A percentile compares a stretch with the other conserved stretches of the same genome.
phyloP scores from a whole-genome alignment of 2,797 vertebrate species.

The Darevskia mixta region DNA sequence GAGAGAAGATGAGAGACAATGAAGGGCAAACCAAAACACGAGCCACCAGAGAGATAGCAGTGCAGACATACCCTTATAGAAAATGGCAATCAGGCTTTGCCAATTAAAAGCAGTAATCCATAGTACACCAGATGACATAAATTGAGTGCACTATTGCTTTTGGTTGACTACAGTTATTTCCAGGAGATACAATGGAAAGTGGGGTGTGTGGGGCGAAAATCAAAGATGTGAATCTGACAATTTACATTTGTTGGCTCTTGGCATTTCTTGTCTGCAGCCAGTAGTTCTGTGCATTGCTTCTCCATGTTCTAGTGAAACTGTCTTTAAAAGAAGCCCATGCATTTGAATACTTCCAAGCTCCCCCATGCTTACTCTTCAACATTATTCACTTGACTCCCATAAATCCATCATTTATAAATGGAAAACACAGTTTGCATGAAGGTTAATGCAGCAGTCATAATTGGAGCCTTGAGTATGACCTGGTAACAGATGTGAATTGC shows the following conservation, averaged over 20 bases:
- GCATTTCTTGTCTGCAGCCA: neutral
- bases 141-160: neutral
- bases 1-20: neutral
- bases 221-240: neutral
- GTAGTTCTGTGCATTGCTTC: neutral
- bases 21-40: neutral
- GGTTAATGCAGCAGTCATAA: conserved; percentile 59
- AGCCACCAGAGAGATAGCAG: neutral
- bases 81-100: neutral
- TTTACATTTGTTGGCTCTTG: neutral
- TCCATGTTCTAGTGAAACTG: neutral
- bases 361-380: conserved; percentile 35
- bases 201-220: neutral
- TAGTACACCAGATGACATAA: neutral
- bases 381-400: conserved; percentile 38
- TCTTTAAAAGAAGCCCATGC: neutral
- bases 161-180: neutral
- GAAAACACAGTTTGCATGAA: conserved; percentile 50
- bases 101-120: conserved; percentile 22
- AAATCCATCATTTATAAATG: conserved; percentile 55
- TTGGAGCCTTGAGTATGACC: conserved; percentile 53
- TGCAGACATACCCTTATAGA: neutral
- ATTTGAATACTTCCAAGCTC: conserved; percentile 34
- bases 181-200: rapidly evolving
- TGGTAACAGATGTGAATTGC: conserved; percentile 51